Evolutionary conservation across 2,888 invertebrate genomes (phyloP).

Genomic region (Ormyrus thymus): DNA sequence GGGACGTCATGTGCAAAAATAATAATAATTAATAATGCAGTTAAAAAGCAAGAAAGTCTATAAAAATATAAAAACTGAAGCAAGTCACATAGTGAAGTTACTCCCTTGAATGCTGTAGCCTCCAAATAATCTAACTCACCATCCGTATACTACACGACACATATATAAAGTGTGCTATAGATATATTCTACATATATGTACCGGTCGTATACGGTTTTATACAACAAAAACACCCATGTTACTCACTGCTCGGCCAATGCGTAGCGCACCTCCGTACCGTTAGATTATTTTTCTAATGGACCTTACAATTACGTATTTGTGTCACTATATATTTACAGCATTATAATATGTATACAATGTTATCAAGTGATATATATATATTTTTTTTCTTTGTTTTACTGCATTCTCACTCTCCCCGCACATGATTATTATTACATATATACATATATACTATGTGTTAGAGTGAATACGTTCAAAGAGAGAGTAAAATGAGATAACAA

Average conservation of each 20-base stretch:
- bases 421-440: slow-evolving; percentile 58
- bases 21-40: too few species aligned
- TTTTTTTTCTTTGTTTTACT: slow-evolving; percentile 50
- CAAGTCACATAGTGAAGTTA: slow-evolving; percentile 54
- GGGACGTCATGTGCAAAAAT: slow-evolving; percentile 34
- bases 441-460: slow-evolving; percentile 1
- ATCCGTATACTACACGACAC: slow-evolving; percentile 56
- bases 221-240: slow-evolving; percentile 59
- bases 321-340: slow-evolving; percentile 40
- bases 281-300: slow-evolving; percentile 43
- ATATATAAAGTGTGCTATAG: slow-evolving; percentile 35
- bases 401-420: slow-evolving; percentile 57
- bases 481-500: slow-evolving; percentile 30
- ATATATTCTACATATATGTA: slow-evolving; percentile 51
- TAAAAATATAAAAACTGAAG: slow-evolving; percentile 26
- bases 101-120: slow-evolving; percentile 68
- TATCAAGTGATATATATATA: slow-evolving; percentile 17
- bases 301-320: slow-evolving; percentile 51
- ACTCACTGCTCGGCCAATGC: slow-evolving; percentile 69
- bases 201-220: slow-evolving; percentile 58
- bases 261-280: slow-evolving; percentile 64
- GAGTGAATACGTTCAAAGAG: background rate
- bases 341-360: slow-evolving; percentile 23
- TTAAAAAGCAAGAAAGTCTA: slow-evolving; percentile 1
- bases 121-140: slow-evolving; percentile 66